phyloP scores from a whole-genome alignment of 1,140 invertebrate genomes.

The Arctopsyche grandis region DNA sequence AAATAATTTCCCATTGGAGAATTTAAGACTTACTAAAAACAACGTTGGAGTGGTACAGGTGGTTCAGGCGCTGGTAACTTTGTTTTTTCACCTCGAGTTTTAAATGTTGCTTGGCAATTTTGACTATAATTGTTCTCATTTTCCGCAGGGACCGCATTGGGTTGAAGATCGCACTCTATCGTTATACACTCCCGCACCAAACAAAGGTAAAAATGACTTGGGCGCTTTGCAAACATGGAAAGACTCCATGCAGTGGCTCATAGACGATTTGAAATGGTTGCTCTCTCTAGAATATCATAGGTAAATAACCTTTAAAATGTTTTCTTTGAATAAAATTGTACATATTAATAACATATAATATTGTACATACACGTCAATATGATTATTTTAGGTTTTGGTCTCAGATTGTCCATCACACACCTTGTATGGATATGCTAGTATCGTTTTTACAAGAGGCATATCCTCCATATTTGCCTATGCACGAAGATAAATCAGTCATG shows the following conservation, averaged over 20 bases:
- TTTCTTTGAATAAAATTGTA: slow-evolving; percentile 10
- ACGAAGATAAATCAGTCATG: slow-evolving; percentile 56
- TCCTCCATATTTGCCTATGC: slow-evolving; percentile 72
- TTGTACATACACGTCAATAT: background rate
- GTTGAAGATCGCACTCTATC: slow-evolving; percentile 59
- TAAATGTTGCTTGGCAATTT: too few species aligned
- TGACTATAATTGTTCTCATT: background rate
- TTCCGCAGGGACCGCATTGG: slow-evolving; percentile 60
- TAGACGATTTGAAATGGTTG: slow-evolving; percentile 62
- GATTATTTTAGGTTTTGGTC: slow-evolving; percentile 80
- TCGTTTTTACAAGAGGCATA: slow-evolving; percentile 79
- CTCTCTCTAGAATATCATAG: slow-evolving; percentile 61
- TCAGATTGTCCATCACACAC: slow-evolving; percentile 75
- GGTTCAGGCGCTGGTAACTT: slow-evolving; percentile 61
- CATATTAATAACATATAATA: background rate
- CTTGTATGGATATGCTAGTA: slow-evolving; percentile 73
- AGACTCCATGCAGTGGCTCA: slow-evolving; percentile 57
- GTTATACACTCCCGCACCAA: slow-evolving; percentile 61
- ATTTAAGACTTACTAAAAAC: slow-evolving; percentile 57
- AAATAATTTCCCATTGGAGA: slow-evolving; percentile 60
- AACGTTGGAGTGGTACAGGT: slow-evolving; percentile 61
- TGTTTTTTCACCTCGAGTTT: too few species aligned
- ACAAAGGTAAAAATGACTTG: slow-evolving; percentile 54
- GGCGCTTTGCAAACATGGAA: slow-evolving; percentile 63
- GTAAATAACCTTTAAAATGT: too few species aligned